Evolutionary conservation across 2,797 vertebrate species (phyloP).

Genomic region (Dipus sagitta): DNA sequence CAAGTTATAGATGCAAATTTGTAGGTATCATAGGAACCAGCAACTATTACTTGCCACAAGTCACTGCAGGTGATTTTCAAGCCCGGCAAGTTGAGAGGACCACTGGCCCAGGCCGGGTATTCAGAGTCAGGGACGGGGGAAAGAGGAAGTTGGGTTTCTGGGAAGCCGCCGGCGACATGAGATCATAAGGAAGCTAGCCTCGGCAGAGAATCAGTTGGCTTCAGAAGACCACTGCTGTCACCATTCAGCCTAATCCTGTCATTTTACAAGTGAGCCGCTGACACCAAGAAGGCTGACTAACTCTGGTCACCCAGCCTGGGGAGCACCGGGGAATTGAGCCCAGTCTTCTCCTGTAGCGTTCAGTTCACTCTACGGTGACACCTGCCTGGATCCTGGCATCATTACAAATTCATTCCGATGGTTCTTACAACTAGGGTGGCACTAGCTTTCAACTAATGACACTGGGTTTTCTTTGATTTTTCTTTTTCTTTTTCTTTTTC

Average conservation of each 20-base stretch:
- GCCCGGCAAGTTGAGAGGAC: not conserved
- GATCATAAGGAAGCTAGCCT: not conserved
- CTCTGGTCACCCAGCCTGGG: not conserved
- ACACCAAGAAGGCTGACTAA: not conserved
- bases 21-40: not conserved
- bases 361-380: not conserved
- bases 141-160: not conserved
- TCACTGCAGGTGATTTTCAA: not conserved
- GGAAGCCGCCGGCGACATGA: not conserved
- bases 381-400: accelerated
- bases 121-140: too few relatives aligned
- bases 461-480: not conserved
- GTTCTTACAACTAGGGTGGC: not conserved
- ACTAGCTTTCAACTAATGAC: not conserved
- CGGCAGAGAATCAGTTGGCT: not conserved
- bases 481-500: too few relatives aligned
- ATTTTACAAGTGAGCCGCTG: not conserved
- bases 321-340: not conserved
- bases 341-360: not conserved
- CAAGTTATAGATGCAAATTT: not conserved
- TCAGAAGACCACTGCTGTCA: not conserved
- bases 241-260: not conserved
- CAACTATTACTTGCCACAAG: not conserved
- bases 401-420: not conserved
- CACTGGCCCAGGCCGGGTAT: not conserved